Percentiles rank a stretch among this genome's conserved stretches.
Evolutionary conservation across 2,797 vertebrate genomes (phyloP).

Genomic region (Salarias fasciatus): DNA sequence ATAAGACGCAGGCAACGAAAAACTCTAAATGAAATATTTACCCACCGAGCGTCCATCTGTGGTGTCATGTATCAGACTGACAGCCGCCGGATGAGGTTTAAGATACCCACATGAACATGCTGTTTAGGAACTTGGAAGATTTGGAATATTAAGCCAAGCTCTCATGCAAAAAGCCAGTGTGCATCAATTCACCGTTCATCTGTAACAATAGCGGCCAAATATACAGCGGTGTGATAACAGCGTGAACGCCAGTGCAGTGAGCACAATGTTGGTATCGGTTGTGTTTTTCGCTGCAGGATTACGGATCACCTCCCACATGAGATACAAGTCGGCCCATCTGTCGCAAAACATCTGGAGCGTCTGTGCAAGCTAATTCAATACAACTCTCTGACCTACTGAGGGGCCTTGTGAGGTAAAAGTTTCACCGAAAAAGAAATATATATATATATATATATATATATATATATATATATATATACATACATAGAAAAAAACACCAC

Average conservation of each 20-base stretch:
- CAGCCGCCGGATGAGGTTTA: slow-evolving; percentile 14
- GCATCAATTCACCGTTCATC: too few species aligned
- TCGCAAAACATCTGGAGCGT: slow-evolving; percentile 53
- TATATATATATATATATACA: not conserved
- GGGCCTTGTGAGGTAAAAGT: slow-evolving; percentile 24
- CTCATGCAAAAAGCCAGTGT: too few species aligned
- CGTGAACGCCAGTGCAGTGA: too few species aligned
- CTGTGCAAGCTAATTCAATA: slow-evolving; percentile 38
- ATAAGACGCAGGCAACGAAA: slow-evolving; percentile 71
- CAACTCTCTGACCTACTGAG: slow-evolving; percentile 8
- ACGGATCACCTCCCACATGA: slow-evolving; percentile 37
- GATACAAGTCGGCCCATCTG: slow-evolving; percentile 51
- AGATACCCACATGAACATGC: slow-evolving; percentile 3
- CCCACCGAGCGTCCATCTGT: slow-evolving; percentile 38
- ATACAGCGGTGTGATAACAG: not conserved
- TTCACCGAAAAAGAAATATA: not conserved
- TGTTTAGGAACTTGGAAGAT: not conserved
- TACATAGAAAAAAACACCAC: too few species aligned
- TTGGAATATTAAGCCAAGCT: not conserved
- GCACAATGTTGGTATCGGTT: slow-evolving; percentile 5
- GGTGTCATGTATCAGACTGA: slow-evolving; percentile 19
- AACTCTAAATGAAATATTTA: slow-evolving; percentile 69
- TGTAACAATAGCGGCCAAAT: not conserved
- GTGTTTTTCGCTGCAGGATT: slow-evolving; percentile 15
- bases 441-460: too few species aligned